Base-by-base conservation (phyloP, 2,113 vertebrate species). In the Dromaius novaehollandiae region DNA sequence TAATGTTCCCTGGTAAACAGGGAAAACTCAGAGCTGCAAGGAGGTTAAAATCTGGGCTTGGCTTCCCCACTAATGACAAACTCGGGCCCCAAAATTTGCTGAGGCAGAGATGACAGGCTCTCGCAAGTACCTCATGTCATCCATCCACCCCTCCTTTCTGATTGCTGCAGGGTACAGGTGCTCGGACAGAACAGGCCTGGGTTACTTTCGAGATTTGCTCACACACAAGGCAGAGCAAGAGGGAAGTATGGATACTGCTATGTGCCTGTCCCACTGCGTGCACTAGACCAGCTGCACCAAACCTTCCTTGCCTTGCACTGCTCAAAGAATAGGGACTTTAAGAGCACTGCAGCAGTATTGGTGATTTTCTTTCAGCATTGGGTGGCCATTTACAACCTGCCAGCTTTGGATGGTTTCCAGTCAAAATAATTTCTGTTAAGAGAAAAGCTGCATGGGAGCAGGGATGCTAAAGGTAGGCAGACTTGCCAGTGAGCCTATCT, bases 51-150 rank as follows among this genome's bases (percentile, higher is more conserved):
- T 92, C 66, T 95, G 84, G 94, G 94, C 87, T 95, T 97, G 97
- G 94, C 95, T 93, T 95, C 89, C 18, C 91, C 63, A 51, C 86
- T 95, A 94, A 95, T 95, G 94, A 89, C 95, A 95, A 97, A 91
- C 36, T 66, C n/a, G 10, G 87, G 82, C 89, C 94, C 89, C 79
- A 83, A 13, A 96, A 97, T 95, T 81, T 97, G 95, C 94, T 97
- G 96, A 96, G 94, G 64, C 93, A 96, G 96, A 96, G 96, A 95
- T 61, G 88, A 95, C 97, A 95, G 95, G 94, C 94, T 97, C 89
- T 89, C 15, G 71, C 94, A 96, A 95, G 89, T 56, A 95, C 74
- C 5, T 61, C 24, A 11, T 82, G 87, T 86, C 87, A 95, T 91
- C 40, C 55, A 63, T 69, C 66, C 65, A 21, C 51, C 63, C 73